Evolutionary conservation across 35 echinoderm and acorn worm genomes (phyloP).

Genomic region (Anneissia japonica): DNA sequence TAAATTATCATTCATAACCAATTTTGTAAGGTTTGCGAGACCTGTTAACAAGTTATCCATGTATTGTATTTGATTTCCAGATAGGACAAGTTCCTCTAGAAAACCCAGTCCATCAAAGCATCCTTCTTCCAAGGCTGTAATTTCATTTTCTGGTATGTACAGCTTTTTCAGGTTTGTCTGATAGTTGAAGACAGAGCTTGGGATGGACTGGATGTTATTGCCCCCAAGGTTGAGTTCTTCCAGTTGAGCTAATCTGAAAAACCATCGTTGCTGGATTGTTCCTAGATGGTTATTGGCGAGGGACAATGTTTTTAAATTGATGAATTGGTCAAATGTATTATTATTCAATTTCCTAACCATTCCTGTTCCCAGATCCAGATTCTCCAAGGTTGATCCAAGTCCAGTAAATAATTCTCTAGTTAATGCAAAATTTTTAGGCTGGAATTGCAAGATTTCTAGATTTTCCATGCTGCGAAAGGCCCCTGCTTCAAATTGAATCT

Average conservation of each 20-base stretch:
- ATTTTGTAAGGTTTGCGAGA: neutral
- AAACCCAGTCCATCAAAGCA: neutral
- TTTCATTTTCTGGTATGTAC: neutral
- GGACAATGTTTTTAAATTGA: neutral
- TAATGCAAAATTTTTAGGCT: neutral
- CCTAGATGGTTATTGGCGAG: neutral
- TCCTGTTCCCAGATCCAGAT: neutral
- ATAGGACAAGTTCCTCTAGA: neutral
- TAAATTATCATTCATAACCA: neutral
- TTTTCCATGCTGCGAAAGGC: neutral
- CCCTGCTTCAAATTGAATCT: neutral
- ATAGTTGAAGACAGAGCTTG: neutral
- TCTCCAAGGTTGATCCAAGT: neutral
- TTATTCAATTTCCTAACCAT: neutral
- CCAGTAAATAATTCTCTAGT: neutral
- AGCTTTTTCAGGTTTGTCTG: neutral
- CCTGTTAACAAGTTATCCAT: neutral
- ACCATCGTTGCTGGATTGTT: neutral
- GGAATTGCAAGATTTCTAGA: neutral
- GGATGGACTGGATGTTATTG: neutral
- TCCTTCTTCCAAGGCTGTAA: neutral
- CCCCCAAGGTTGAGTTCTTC: neutral
- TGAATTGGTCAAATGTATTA: neutral
- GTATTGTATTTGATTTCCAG: neutral
- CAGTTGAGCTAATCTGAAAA: neutral